These are phyloP conservation scores for Drosophila cardini DNA, from an alignment of 1,140 invertebrate species.

Conservation along the genomic window DNA sequence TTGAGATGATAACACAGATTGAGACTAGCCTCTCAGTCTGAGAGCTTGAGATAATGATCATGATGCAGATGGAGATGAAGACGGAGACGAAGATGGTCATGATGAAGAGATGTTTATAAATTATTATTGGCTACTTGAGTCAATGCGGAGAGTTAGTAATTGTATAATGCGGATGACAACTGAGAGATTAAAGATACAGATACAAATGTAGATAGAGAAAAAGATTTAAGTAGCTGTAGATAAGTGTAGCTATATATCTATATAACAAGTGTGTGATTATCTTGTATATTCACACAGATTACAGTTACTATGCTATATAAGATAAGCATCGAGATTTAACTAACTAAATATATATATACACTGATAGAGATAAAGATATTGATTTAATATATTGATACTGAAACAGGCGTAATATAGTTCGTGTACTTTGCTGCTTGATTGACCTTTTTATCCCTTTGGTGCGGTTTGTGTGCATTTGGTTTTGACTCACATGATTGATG, in stretches of 20 bases:
- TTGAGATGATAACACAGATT: constrained; percentile 20
- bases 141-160: constrained; percentile 28
- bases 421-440: constrained; percentile 13
- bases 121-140: constrained; percentile 49
- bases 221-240: neutral
- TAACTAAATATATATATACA: neutral
- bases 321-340: neutral
- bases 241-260: neutral
- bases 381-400: neutral
- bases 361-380: neutral
- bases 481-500: constrained; percentile 44
- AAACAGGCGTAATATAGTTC: neutral
- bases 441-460: constrained; percentile 34
- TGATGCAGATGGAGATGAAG: neutral
- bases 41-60: constrained; percentile 17
- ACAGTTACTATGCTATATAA: neutral
- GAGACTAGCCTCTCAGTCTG: constrained; percentile 4
- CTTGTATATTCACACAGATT: no score
- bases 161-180: constrained; percentile 25
- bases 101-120: constrained; percentile 5
- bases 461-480: constrained; percentile 28
- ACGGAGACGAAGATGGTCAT: constrained; percentile 12
- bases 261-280: neutral
- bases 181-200: constrained; percentile 11
- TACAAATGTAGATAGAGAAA: neutral